A percentile compares a stretch with the other conserved stretches of the same genome.
Conservation (phyloP, 1,140 invertebrate species). For the Meloidogyne chitwoodi region DNA sequence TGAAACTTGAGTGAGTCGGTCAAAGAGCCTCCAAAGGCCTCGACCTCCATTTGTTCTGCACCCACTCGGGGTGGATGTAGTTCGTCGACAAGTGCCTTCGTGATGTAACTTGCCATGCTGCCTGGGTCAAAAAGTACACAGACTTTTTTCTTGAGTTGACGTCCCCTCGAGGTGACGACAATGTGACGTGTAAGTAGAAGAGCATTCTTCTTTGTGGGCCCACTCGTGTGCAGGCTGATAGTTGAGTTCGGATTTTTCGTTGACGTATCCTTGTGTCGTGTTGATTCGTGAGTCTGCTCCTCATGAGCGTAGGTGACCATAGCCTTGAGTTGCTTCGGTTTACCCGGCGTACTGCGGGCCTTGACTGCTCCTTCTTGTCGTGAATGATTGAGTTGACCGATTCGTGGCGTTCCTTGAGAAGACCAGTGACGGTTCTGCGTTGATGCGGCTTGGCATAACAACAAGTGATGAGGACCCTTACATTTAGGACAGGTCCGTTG, state of each 20-base stretch:
- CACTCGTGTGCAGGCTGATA: background rate
- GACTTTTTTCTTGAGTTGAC: background rate
- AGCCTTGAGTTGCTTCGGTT: too few relatives aligned
- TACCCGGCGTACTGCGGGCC: too few relatives aligned
- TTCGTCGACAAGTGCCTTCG: background rate
- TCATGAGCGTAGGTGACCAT: too few relatives aligned
- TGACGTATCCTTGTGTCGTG: conserved; percentile 13
- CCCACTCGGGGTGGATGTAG: background rate
- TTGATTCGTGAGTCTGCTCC: background rate
- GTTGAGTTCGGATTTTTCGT: background rate
- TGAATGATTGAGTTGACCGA: too few relatives aligned
- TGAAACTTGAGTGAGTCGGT: background rate
- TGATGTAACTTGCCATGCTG: background rate
- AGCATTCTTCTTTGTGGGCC: background rate
- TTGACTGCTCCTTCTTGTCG: too few relatives aligned
- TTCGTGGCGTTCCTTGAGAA: too few relatives aligned
- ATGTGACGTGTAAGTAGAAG: background rate
- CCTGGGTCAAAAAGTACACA: too few relatives aligned
- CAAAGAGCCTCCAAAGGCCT: background rate
- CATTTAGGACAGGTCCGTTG: background rate
- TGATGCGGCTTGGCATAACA: too few relatives aligned
- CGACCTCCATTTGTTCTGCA: background rate
- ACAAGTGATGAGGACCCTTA: too few relatives aligned
- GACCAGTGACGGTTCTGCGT: too few relatives aligned
- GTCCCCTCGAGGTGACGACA: background rate